Conservation (phyloP, 2,888 invertebrate genomes). For the Flexamia atlantica region DNA sequence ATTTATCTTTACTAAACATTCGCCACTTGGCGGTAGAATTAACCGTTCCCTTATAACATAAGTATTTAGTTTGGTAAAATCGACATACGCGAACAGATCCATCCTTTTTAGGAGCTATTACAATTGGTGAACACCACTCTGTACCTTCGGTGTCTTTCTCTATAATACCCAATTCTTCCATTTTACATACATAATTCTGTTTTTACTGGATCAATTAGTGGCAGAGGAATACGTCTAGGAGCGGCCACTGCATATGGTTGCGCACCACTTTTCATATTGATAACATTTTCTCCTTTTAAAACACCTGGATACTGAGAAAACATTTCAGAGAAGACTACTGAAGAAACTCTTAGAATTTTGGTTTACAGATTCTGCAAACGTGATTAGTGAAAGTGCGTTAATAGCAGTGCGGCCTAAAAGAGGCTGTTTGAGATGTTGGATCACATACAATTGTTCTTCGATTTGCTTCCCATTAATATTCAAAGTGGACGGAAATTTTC, state of each 20-base stretch:
- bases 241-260: neutral
- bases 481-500: neutral
- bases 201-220: conserved; percentile 71
- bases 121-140: conserved; percentile 73
- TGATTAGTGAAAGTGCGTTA: neutral
- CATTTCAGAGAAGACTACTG: neutral
- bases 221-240: conserved; percentile 72
- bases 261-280: neutral
- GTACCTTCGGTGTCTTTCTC: conserved; percentile 71
- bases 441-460: conserved; percentile 1
- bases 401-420: neutral
- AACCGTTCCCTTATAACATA: conserved; percentile 46
- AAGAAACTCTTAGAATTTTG: neutral
- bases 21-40: conserved; percentile 57
- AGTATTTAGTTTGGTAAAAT: conserved; percentile 70
- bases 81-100: conserved; percentile 70
- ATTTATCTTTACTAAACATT: conserved; percentile 68
- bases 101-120: conserved; percentile 70
- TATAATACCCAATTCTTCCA: conserved; percentile 68
- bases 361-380: neutral
- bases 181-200: conserved; percentile 67
- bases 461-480: neutral
- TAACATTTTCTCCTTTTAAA: conserved; percentile 27
- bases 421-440: neutral
- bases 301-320: neutral